Evolutionary conservation across 2,888 invertebrate genomes (phyloP).

Genomic region (Pseudoips prasinana): DNA sequence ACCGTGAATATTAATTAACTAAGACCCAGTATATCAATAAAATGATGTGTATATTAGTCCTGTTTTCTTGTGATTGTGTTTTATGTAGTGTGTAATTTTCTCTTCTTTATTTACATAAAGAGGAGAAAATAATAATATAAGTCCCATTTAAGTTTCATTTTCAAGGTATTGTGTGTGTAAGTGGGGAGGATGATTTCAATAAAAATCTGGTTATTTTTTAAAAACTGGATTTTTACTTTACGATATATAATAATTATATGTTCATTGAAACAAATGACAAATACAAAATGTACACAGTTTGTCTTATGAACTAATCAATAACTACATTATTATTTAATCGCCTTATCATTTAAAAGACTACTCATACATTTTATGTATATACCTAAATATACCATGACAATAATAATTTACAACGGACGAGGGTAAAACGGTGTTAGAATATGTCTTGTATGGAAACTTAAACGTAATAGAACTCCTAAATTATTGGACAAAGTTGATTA

Average conservation of each 20-base stretch:
- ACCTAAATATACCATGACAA: conserved; percentile 71
- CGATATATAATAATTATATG: conserved; percentile 87
- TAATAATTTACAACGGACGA: conserved; percentile 77
- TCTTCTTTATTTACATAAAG: no score
- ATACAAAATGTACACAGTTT: conserved; percentile 88
- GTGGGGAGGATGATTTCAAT: no score
- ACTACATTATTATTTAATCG: conserved; percentile 72
- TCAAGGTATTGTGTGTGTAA: no score
- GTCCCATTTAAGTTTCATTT: no score
- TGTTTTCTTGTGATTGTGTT: no score
- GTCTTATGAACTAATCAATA: conserved; percentile 67
- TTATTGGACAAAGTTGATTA: conserved; percentile 61
- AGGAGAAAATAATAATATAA: no score
- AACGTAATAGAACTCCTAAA: conserved; percentile 49
- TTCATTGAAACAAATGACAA: conserved; percentile 87
- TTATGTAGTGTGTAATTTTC: no score
- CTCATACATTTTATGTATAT: conserved; percentile 79
- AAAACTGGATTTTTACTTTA: conserved; percentile 86
- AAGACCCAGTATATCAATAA: no score
- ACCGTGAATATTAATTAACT: no score
- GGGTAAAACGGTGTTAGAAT: conserved; percentile 44
- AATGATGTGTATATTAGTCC: no score
- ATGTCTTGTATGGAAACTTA: conserved; percentile 38
- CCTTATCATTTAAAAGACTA: conserved; percentile 82
- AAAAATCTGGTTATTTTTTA: conserved; percentile 77